A percentile compares a stretch with the other conserved stretches of the same genome.
Conservation (phyloP, 1,140 invertebrate species). For the Batillaria attramentaria region DNA sequence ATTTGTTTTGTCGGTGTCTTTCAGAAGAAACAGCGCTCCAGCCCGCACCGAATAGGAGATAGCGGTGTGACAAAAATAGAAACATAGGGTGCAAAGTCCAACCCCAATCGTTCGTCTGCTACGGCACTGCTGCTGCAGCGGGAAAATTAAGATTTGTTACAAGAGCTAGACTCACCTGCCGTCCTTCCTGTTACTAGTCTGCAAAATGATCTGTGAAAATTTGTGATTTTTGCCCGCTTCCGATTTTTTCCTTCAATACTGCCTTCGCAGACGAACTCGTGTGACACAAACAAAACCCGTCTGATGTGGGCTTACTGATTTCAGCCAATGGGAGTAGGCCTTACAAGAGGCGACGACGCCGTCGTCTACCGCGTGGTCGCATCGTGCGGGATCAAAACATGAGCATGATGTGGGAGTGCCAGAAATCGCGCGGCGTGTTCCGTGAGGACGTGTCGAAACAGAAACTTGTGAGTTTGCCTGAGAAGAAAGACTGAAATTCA, state of each 20-base stretch:
- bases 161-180: background rate
- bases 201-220: too few species aligned
- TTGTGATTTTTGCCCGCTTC: too few species aligned
- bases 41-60: background rate
- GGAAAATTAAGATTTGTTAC: background rate
- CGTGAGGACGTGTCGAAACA: too few species aligned
- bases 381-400: background rate
- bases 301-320: conserved; percentile 38
- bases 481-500: too few species aligned
- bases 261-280: conserved; percentile 2
- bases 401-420: background rate
- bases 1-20: background rate
- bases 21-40: background rate
- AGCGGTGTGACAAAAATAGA: conserved; percentile 14
- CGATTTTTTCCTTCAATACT: conserved; percentile 6
- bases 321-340: conserved; percentile 32
- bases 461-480: too few species aligned
- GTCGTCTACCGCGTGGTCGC: conserved; percentile 5
- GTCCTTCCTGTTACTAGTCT: background rate
- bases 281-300: conserved; percentile 33
- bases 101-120: background rate
- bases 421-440: background rate
- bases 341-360: background rate
- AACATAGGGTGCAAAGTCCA: conserved; percentile 17
- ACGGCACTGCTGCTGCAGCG: background rate